Evolutionary conservation across 2,113 vertebrate species (phyloP).

Genomic region (Cyrtonyx montezumae): DNA sequence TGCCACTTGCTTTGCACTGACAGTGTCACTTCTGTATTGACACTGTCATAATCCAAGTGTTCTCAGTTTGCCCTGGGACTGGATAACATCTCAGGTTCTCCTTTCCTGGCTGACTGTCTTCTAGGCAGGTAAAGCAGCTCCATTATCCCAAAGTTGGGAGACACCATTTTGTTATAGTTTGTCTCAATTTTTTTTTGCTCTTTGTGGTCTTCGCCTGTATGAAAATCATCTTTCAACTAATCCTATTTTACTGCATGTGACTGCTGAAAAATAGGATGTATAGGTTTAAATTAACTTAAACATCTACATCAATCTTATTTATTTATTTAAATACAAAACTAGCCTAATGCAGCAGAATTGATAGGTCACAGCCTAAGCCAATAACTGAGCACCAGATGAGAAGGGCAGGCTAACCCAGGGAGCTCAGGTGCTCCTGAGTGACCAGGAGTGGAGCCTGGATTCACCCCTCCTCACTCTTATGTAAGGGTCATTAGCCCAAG

Average conservation of each 20-base stretch:
- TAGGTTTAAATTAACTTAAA: not conserved
- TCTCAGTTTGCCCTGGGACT: not conserved
- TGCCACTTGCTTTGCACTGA: not conserved
- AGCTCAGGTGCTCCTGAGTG: no score
- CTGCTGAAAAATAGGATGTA: not conserved
- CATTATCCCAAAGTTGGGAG: not conserved
- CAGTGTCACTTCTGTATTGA: not conserved
- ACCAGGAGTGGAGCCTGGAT: no score
- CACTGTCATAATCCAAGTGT: no score
- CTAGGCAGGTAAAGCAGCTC: not conserved
- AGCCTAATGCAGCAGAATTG: not conserved
- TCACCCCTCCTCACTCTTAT: no score
- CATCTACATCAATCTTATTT: not conserved
- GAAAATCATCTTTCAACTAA: not conserved
- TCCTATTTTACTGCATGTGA: not conserved
- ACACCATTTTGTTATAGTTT: not conserved
- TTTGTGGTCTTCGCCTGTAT: no score
- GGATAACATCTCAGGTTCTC: not conserved
- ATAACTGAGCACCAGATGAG: no score
- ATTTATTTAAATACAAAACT: not conserved
- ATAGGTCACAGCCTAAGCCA: no score
- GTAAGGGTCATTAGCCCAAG: no score
- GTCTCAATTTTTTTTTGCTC: not conserved
- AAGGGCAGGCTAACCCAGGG: no score
- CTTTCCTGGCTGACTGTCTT: not conserved